Conservation (phyloP, 2,888 invertebrate genomes). For the Steromphala cineraria region DNA sequence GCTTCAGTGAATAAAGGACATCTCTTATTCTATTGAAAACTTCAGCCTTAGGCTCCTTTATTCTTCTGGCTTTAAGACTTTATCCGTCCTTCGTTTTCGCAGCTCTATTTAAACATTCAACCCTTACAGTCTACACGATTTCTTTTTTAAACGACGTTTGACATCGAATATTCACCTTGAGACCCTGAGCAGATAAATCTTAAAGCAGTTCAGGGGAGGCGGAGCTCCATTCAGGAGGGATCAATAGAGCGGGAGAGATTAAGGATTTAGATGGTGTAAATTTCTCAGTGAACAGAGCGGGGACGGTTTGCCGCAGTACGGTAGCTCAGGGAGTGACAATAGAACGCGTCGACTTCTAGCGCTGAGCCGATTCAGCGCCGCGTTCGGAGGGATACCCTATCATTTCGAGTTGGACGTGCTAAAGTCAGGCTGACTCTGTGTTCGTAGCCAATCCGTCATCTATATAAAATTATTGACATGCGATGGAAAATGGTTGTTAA, state of each 20-base stretch:
- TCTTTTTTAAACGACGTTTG: constrained; percentile 1
- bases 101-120: not conserved
- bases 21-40: not conserved
- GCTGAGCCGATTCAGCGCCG: not conserved
- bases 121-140: not conserved
- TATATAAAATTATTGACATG: constrained; percentile 6
- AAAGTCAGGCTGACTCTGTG: not conserved
- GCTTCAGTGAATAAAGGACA: not conserved
- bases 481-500: not conserved
- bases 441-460: constrained; percentile 6
- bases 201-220: not conserved
- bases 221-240: constrained; percentile 8
- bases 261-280: constrained; percentile 24
- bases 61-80: not conserved
- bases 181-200: constrained; percentile 24
- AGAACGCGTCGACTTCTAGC: not conserved
- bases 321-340: not conserved
- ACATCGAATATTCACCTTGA: not conserved
- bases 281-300: constrained; percentile 1
- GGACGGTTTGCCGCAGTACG: constrained; percentile 6
- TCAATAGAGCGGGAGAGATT: constrained; percentile 16
- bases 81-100: not conserved
- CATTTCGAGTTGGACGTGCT: not conserved
- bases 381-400: not conserved
- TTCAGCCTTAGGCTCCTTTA: not conserved